Evolutionary conservation across 2,797 vertebrate species (phyloP), one percentile per base, ranked within the genome.

Genomic region (Acanthornis magna): DNA sequence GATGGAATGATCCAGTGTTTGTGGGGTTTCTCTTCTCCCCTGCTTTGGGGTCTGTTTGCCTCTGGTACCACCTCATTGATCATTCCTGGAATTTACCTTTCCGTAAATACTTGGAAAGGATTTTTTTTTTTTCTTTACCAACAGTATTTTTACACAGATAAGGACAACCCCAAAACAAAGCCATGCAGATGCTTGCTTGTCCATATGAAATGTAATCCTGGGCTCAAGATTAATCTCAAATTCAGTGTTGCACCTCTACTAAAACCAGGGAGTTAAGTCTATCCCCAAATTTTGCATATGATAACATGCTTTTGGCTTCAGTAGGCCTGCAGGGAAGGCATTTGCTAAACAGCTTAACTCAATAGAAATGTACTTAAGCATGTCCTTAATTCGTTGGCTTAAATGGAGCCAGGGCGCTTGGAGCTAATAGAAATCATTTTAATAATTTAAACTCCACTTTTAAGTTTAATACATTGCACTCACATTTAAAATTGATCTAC

Each of bases 371-470:
- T 91, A 77, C 95, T 95, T 93, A 93, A 95, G 88, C 63, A 71
- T 74, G 83, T 50, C 63, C 85, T 95, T 82, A 88, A 91, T 88
- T 94, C 71, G 3, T 94, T 89, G 84, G 88, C 88, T 94, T 84
- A 89, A 95, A 91, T 48, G 80, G 48, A 92, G 73, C 77, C 38
- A 8, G 63, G 68, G 73, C 67, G 53, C 86, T 94, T 79, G 55
- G 47, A 95, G 83, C 63, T 88, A 81, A 91, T 72, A 91, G 70
- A 76, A 91, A 84, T 63, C 10, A 70, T 91, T 92, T 78, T 79
- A 95, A 95, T 94, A 95, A 96, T 94, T 93, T 89, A 89, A 94
- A 86, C 71, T 91, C 50, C 42, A 43, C 76, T 91, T 93, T 81
- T 90, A 86, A 92, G 62, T 86, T 86, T 94, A 80, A 91, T 94